Evolutionary conservation across 2,888 invertebrate species (phyloP).

Genomic region (Eupelmus urozonus): DNA sequence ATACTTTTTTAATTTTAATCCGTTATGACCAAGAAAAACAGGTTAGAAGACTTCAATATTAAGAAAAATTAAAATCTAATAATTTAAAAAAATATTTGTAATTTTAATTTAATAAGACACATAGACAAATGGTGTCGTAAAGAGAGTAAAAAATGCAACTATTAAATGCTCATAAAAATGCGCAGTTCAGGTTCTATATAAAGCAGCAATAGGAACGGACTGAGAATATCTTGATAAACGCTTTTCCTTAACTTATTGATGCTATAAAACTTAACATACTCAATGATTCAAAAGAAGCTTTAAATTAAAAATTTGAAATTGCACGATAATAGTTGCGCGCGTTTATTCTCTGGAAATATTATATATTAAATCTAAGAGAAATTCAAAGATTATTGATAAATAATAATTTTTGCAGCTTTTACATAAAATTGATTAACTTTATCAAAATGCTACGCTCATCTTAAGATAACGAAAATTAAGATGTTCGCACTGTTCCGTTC

Average conservation of each 20-base stretch:
- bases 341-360: constrained; percentile 34
- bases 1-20: no score
- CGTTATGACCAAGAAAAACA: no score
- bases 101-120: no score
- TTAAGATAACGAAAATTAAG: constrained; percentile 54
- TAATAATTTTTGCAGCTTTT: constrained; percentile 51
- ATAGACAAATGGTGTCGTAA: no score
- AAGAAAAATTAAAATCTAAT: no score
- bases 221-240: constrained; percentile 51
- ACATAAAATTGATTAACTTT: constrained; percentile 29
- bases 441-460: constrained; percentile 43
- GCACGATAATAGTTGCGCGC: constrained; percentile 37
- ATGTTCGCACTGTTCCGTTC: constrained; percentile 56
- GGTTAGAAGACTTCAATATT: no score
- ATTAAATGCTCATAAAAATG: no score
- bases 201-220: constrained; percentile 53
- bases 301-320: constrained; percentile 26
- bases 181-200: constrained; percentile 6
- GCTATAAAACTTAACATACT: not conserved
- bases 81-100: no score
- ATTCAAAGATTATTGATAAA: constrained; percentile 32
- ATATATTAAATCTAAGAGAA: constrained; percentile 28
- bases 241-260: not conserved
- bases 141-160: no score
- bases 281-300: constrained; percentile 15